Conservation (phyloP, 2,888 invertebrate genomes). For the Phaedon cochleariae region DNA sequence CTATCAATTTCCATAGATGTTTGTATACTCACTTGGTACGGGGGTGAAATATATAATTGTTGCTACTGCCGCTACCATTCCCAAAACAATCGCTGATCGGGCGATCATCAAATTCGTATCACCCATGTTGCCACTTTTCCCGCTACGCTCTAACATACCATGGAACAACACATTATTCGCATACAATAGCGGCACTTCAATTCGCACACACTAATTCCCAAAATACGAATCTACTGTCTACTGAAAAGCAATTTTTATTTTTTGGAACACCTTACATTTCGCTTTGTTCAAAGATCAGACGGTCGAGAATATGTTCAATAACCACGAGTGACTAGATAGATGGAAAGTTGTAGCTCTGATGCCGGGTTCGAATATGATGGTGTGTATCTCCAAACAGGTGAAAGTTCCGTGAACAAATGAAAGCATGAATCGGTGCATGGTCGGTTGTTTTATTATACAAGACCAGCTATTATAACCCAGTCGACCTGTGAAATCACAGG, state of each 20-base stretch:
- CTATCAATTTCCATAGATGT: too few relatives aligned
- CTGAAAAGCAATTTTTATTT: too few relatives aligned
- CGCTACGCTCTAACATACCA: background rate
- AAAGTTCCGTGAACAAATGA: conserved; percentile 14
- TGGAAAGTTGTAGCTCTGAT: background rate
- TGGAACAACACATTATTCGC: background rate
- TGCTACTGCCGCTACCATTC: conserved; percentile 72
- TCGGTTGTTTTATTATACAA: background rate
- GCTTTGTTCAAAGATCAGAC: too few relatives aligned
- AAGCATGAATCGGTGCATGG: conserved; percentile 1
- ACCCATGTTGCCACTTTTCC: background rate
- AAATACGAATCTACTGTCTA: too few relatives aligned
- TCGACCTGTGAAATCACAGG: background rate
- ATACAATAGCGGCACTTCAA: background rate
- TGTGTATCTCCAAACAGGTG: background rate
- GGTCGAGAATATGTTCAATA: too few relatives aligned
- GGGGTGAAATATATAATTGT: conserved; percentile 77
- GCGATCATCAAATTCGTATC: conserved; percentile 65
- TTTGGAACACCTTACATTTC: too few relatives aligned
- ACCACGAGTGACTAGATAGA: too few relatives aligned
- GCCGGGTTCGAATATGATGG: background rate
- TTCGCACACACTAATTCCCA: background rate
- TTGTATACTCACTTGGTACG: conserved; percentile 69
- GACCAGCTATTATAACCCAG: background rate
- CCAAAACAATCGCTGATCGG: conserved; percentile 71